Evolutionary conservation across 2,888 invertebrate species (phyloP), one percentile per base, ranked within the genome.

Genomic region (Merodon equestris): DNA sequence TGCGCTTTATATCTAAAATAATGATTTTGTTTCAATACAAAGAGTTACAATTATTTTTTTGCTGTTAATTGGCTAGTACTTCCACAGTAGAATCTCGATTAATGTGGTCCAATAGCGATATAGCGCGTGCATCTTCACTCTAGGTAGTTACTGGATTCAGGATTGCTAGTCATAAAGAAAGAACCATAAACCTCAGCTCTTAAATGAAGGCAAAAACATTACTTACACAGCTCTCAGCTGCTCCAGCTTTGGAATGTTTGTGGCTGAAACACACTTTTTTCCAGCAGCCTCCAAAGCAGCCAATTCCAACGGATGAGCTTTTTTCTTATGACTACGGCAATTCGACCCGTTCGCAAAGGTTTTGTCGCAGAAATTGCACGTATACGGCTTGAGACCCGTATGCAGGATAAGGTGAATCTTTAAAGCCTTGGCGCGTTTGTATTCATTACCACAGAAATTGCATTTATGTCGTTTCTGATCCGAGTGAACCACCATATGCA

Each of bases 271-370:
- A n/a, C 83, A 83, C 34, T 84, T 83, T 18, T 85, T 86, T 0
- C 89, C 89, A 1, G 83, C 83, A 0, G 88, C 85, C 81, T 89
- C 89, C 72, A 88, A 86, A 12, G 86, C 88, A 0, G 88, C 89
- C 67, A 89, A 75, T 71, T 89, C 89, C 13, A 81, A 83, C 0
- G 89, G 88, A 84, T 89, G 89, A 0, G 86, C 75, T 53, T 88
- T 88, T 19, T 88, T 88, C 53, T 89, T 88, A 72, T 89, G 89
- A 73, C 86, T 88, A 9, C 89, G 84, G 66, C 89, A 89, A 81
- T 89, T 89, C 10, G 89, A 87, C 10, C 89, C 89, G 61, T 89
- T 89, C 0, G 89, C 86, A 75, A 89, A 89, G 1, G 87, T 85
- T 64, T 85, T 86, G 4, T 85, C 86, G 70, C 89, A 89, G 71